Base-by-base conservation (phyloP, 2,113 vertebrate genomes). In the Neogale vison region DNA sequence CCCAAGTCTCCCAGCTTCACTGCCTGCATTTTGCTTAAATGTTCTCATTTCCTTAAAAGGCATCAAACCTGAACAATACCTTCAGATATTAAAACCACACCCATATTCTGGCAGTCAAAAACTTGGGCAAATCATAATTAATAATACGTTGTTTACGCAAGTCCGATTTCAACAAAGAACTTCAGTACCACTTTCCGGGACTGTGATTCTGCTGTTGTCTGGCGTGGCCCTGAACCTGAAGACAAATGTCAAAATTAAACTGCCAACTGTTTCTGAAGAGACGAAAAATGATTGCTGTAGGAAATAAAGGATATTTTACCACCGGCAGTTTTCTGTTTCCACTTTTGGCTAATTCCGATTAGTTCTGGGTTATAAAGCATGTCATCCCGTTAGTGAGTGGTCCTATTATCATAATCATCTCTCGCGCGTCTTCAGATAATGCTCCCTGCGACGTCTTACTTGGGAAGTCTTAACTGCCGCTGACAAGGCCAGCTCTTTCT, bases 331-430 rank as follows among this genome's bases (percentile, higher is more conserved):
- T 95, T 93, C 59, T 81, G 90, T 96, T 94, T 95, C 97, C 93
- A 96, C 88, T 95, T 97, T 84, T 83, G 88, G 74, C 92, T 98
- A 97, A 98, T 95, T 97, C 88, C 55, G 18, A 98, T 98, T 97
- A 96, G 97, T 98, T 98, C 94, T 87, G 97, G 95, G 95, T 92
- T 97, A 82, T 94, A 97, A 98, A 97, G 97, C 96, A 97, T 92
- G 93, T 96, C 97, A 93, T 89, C 84, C 93, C 26, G 61, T 95
- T 95, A 93, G n/a, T n/a, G 71, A 95, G 86, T 36, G 59, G 45
- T 81, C 97, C 97, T 82, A 76, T 80, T 90, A 93, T 76, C 97
- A 20, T 1, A 5, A 47, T 24, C 95, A 74, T 84, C 85, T 89
- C 92, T 13, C 47, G 0, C 36, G 59, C 47, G 63, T 79, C 93